Evolutionary conservation across 2,797 vertebrate species (phyloP).

Genomic region (Petrocephalus sullivani): DNA sequence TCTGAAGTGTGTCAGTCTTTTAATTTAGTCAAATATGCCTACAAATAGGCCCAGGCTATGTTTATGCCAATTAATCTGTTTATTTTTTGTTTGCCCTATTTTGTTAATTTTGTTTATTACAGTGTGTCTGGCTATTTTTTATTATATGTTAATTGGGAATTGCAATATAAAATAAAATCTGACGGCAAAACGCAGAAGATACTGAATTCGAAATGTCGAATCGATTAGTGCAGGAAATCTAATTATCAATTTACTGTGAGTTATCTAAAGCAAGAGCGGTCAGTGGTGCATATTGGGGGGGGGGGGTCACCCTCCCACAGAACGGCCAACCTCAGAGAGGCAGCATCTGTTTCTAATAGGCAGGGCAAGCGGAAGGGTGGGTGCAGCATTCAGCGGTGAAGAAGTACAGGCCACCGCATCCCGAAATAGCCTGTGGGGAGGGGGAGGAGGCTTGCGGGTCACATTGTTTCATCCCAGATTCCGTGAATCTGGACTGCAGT

Average conservation of each 20-base stretch:
- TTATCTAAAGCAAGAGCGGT: background rate
- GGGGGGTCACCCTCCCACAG: background rate
- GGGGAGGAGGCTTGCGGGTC: conserved; percentile 48
- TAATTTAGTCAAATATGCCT: background rate
- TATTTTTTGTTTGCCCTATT: background rate
- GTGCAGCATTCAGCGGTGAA: conserved; percentile 41
- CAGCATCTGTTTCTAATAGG: conserved; percentile 51
- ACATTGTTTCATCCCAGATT: conserved; percentile 50
- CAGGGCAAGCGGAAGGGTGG: conserved; percentile 45
- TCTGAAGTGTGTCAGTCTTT: background rate
- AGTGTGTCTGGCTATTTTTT: background rate
- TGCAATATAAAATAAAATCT: background rate
- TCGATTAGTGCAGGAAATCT: background rate
- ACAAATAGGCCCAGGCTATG: background rate
- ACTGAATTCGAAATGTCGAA: background rate
- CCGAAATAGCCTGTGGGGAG: conserved; percentile 49
- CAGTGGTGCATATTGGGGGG: background rate
- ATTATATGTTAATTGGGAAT: background rate
- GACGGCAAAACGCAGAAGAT: background rate
- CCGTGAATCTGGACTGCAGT: conserved; percentile 47
- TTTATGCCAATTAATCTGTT: background rate
- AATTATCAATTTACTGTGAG: background rate
- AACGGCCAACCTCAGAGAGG: conserved; percentile 24
- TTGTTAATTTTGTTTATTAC: background rate
- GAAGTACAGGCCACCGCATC: conserved; percentile 47